Evolutionary conservation across 2,888 invertebrate species (phyloP), one percentile per base, ranked within the genome.

Genomic region (Carpatolechia fugitivella): DNA sequence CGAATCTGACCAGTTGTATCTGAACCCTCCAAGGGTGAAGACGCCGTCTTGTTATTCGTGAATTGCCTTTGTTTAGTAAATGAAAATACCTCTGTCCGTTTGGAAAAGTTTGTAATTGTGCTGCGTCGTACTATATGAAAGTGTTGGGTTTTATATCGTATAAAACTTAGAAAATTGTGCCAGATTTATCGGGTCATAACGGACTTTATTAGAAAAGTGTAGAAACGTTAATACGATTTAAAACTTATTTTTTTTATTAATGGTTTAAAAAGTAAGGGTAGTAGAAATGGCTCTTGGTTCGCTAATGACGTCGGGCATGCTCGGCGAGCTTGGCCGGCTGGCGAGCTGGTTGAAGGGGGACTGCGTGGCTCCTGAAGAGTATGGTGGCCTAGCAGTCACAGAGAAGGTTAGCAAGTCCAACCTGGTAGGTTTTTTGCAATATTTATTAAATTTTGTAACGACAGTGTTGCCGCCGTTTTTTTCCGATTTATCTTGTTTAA

Each of bases 321-420:
- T 90, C 30, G 86, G 87, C 36, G 90, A 90, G 68, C 78, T 90
- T 2, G 85, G 88, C 36, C 75, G 82, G 14, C 70, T 90, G 14
- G 87, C 89, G 6, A 88, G 65, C 62, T 90, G 90, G 90, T 60
- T 89, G 54, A 86, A 82, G 61, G 88, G 90, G 1, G 89, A 90
- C 62, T 89, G 89, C 62, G 65, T 87, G 5, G 65, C 82, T 5
- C 59, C 83, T 1, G 85, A 85, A 62, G 86, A 89, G 63, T 86
- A 83, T 58, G 81, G 78, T 10, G 88, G 89, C 7, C 64, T 89
- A 1, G 77, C 88, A 13, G 89, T 88, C 35, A 83, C 86, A 13
- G 90, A 88, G 65, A 89, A 89, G 88, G 90, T 88, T 66, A 78
- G 78, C 20, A n/a, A n/a, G n/a, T n/a, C n/a, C n/a, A n/a, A n/a